Percentiles rank a stretch among this genome's conserved stretches.
Conservation (phyloP, 2,797 vertebrate species). For the Parauchenoglanis punctatus region DNA sequence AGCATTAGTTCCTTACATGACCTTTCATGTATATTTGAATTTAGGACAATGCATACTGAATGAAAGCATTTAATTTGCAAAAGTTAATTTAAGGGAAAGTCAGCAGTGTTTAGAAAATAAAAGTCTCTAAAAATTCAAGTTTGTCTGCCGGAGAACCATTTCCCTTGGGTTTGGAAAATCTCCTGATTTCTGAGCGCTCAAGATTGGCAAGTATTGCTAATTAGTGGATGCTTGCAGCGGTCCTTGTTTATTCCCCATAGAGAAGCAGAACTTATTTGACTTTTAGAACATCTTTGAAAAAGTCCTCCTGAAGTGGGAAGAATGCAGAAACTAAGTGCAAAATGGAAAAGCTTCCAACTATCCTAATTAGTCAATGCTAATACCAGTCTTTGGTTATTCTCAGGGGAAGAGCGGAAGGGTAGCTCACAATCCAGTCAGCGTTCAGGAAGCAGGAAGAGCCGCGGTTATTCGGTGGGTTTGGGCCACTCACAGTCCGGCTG, state of each 20-base stretch:
- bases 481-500: constrained; percentile 77
- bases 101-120: background rate
- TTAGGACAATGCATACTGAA: background rate
- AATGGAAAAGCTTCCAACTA: background rate
- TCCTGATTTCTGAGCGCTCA: background rate
- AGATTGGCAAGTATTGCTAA: constrained; percentile 6
- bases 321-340: background rate
- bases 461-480: constrained; percentile 72
- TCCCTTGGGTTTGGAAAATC: background rate
- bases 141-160: background rate
- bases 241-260: constrained; percentile 65
- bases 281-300: background rate
- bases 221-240: background rate
- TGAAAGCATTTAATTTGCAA: background rate
- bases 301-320: background rate
- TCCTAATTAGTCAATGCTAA: background rate
- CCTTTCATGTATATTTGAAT: background rate
- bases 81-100: background rate
- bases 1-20: no score
- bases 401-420: constrained; percentile 74
- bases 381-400: constrained; percentile 39
- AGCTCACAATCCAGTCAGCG: constrained; percentile 75
- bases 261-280: constrained; percentile 61
- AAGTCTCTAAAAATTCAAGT: background rate
- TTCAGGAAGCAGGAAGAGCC: constrained; percentile 77